Base-by-base conservation (phyloP, 2,113 vertebrate species). In the Butastur rufipennis region DNA sequence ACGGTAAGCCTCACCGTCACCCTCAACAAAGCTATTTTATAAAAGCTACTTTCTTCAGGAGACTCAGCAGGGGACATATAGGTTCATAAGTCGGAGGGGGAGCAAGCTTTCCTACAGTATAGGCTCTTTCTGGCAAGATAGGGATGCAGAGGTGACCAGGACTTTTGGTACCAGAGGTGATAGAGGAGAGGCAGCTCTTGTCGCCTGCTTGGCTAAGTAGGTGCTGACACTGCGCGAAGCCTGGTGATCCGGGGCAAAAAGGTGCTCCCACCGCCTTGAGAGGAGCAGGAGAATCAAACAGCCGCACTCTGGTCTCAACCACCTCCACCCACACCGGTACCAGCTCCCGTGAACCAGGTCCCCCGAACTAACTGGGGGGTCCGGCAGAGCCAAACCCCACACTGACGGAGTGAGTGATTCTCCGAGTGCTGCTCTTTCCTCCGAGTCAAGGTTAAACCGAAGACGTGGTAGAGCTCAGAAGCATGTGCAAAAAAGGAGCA, bases 161-260 rank as follows among this genome's bases (percentile, higher is more conserved):
- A 73, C 1, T 0, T 27, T 50, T 36, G 13, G 53, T 23, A 29
- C 11, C 40, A 62, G 42, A 36, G 29, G 34, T 20, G 13, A n/a
- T 18, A 40, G 1, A 66, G n/a, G 12, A 74, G n/a, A 58, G 23
- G 27, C 20, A 59, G 47, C 26, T 96, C 59, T 45, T 52, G 11
- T 7, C 65, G 34, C 58, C 34, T 43, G 53, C 70, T 65, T 68
- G 48, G 42, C 26, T 32, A 36, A 66, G 20, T 11, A 40, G n/a
- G 45, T 0, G 0, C 62, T 53, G 62, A 68, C 67, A 25, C 63
- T 65, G 19, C 25, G 13, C 0, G 1, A 62, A 74, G 52, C 31
- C 25, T 53, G 63, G 50, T 73, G 66, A 79, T 36, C 29, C 38
- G 23, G 16, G 86, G n/a, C 18, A 27, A 65, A 52, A 77, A 81